Base-by-base conservation (phyloP, 2,797 vertebrate genomes). In the Arctocebus calabarensis region DNA sequence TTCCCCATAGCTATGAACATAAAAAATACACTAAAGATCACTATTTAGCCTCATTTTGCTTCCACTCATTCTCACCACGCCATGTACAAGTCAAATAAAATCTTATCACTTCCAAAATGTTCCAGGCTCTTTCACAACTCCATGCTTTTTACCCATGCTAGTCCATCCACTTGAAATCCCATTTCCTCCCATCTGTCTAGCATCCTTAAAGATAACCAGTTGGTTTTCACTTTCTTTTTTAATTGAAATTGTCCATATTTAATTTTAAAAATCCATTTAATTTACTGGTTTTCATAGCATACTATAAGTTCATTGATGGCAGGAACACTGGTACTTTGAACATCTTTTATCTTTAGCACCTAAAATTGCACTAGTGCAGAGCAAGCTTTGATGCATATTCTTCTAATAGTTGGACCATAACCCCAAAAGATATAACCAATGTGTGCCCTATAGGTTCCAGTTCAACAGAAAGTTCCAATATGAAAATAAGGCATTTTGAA, bases 201-300 rank as follows among this genome's bases (percentile, higher is more conserved):
- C 32, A 77, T 89, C n/a, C 22, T 94, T 68, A 62, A 94, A 84
- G 19, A 84, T 13, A 94, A 77, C 14, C 34, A 55, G 43, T 59
- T 59, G 40, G 7, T 27, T 89, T 77, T 48, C 79, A 20, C n/a
- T 81, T 40, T 81, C 25, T 79, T n/a, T 79, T 64, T 61, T 52
- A 52, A 52, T 75, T 45, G 45, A 45, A 43, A 34, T 48, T 88
- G 66, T 64, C 29, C 34, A 88, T 45, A 83, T 10, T 59, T 57
- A 68, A 37, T 37, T 66, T 59, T 57, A 57, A 29, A 82, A 10
- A 57, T 66, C 29, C 14, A 55, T 40, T 88, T 64, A 79, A 62
- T 22, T 29, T 32, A 66, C 4, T 83, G 59, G 66, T 57, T 88
- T 12, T 62, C 37, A 59, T 37, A 45, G 32, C 55, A 59, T 20